Evolutionary conservation across 2,113 vertebrate species (phyloP), one percentile per base, ranked within the genome.

Genomic region (Dipodomys ordii): DNA sequence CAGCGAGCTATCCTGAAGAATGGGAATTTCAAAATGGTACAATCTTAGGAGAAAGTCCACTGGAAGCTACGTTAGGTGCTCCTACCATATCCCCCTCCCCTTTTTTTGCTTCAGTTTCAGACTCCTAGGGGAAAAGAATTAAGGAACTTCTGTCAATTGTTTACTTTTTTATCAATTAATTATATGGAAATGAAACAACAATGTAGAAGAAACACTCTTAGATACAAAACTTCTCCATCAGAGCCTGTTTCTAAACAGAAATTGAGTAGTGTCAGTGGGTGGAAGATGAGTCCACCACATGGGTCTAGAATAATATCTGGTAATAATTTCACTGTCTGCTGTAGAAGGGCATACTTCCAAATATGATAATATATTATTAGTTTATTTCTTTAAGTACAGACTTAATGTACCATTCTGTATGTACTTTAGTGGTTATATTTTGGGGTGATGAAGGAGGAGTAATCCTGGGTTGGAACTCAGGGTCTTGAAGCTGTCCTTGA

Each of bases 311-410:
- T 84, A 32, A 27, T 23, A 67, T 3, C 27, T 19, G 15, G 72
- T 44, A 89, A 53, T 81, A 76, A 84, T 25, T 25, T 46, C 27
- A 25, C 12, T 25, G 9, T 46, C 46, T 67, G 60, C 62, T 27
- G 23, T 81, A 73, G 72, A 81, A 62, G 19, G 7, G 7, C 1
- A 62, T 49, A 49, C 12, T 62, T 80, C 7, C 12, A 81, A 81
- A 39, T 68, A 73, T 60, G 65, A 46, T 44, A 15, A n/a, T 23
- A 8, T n/a, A 76, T 23, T 90, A 35, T 85, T 64, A 87, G 57
- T 32, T 69, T 92, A 4, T 87, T 93, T 22, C 35, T 83, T 88
- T n/a, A 80, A 88, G 80, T 11, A n/a, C 15, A 77, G 83, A 60
- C 3, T 3, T 32, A 82, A 83, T 53, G 2, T 72, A 30, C 13